Base-by-base conservation (phyloP, 2,113 vertebrate genomes). In the Colius striatus region DNA sequence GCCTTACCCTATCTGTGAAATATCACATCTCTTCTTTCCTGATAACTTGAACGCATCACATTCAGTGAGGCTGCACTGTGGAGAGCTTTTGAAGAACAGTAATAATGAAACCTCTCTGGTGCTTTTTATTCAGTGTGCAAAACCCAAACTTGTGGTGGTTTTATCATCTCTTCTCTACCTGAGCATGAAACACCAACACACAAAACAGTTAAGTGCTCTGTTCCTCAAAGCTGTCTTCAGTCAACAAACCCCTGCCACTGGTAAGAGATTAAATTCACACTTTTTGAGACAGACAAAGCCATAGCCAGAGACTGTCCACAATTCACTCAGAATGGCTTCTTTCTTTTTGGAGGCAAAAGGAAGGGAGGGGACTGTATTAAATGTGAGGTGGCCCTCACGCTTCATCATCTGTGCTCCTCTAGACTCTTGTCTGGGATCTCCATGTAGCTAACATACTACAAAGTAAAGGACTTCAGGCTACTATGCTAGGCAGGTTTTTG, bases 181-280 rank as follows among this genome's bases (percentile, higher is more conserved):
- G 1, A 50, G 76, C 76, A 72, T 65, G 88, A 96, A 95, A 87
- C 80, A 89, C 75, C 92, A 94, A 92, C 93, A 92, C 2, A 92
- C 57, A 94, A 83, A 94, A 88, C 51, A 60, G 26, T 47, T 48
- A 45, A 90, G 67, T 25, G 26, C 72, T 93, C 68, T 95, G 67
- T 72, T 96, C 83, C 86, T 97, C 92, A 95, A 88, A 95, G 75
- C 76, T 84, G 36, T 58, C 90, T 89, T 87, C 61, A 87, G 79
- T 89, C 88, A 96, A 96, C 85, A 94, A 90, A 61, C 43, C 61
- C 8, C 61, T 85, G 68, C n/a, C 68, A 84, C 48, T 51, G 0
- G 0, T 32, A 65, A 89, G 68, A 65, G 76, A 93, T 93, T 93
- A 87, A 92, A 93, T 72, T 65, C 85, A 78, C 57, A 43, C 57